These are phyloP conservation scores for Pseudopleuronectes americanus DNA, from an alignment of 2,797 vertebrate genomes.

Conservation along the genomic window DNA sequence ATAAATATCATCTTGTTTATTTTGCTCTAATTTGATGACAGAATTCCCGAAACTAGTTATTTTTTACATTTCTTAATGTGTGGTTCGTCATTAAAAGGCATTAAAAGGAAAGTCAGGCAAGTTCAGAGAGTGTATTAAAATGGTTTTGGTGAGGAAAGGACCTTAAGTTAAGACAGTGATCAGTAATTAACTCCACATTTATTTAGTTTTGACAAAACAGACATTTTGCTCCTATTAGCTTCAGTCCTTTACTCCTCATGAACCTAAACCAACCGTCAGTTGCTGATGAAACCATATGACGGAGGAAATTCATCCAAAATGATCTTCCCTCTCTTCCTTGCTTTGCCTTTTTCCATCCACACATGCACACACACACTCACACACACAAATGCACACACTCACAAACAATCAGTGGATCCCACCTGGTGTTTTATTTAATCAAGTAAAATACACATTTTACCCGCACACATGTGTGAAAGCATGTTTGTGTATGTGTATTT, in stretches of 20 bases:
- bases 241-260: background rate
- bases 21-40: conserved; percentile 50
- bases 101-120: background rate
- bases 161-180: background rate
- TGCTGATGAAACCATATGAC: conserved; percentile 20
- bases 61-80: conserved; percentile 38
- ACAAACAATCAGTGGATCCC: conserved; percentile 62
- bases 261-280: conserved; percentile 9
- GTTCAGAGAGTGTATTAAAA: conserved; percentile 14
- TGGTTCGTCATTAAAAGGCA: conserved; percentile 31
- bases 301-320: conserved; percentile 45
- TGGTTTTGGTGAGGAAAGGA: background rate
- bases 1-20: conserved; percentile 66
- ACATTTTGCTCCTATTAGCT: background rate
- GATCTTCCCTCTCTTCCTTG: conserved; percentile 30
- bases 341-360: conserved; percentile 26
- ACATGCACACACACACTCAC: conserved; percentile 18
- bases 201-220: background rate
- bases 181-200: background rate
- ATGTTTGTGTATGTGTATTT: conserved; percentile 42
- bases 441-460: conserved; percentile 62
- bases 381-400: conserved; percentile 3
- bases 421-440: conserved; percentile 78
- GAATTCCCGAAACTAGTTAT: conserved; percentile 33
- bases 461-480: conserved; percentile 3